These are phyloP conservation scores for Cryptoblepharus egeriae DNA, from an alignment of 2,797 vertebrate species.

Conservation along the genomic window DNA sequence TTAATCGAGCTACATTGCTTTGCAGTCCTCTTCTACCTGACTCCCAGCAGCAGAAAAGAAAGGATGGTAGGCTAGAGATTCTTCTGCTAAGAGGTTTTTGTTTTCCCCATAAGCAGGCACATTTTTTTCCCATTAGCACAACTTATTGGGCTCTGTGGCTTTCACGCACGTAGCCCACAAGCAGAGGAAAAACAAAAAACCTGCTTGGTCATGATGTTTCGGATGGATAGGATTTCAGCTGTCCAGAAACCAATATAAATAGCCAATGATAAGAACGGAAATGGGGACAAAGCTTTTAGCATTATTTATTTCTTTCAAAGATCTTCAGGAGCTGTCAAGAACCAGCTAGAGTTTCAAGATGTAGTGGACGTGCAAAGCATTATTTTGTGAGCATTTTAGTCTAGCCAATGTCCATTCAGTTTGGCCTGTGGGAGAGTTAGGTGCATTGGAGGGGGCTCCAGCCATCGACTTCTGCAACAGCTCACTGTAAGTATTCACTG, in stretches of 20 bases:
- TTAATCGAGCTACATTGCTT: too few species aligned
- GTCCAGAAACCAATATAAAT: conserved; percentile 18
- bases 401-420: neutral
- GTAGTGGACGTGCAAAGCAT: neutral
- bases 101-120: conserved; percentile 4
- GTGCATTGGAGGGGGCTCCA: neutral
- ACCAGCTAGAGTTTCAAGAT: neutral
- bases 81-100: neutral
- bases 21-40: too few species aligned
- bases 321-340: neutral
- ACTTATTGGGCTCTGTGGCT: conserved; percentile 5
- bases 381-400: neutral
- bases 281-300: neutral
- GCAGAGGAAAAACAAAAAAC: neutral
- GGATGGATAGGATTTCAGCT: neutral
- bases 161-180: neutral
- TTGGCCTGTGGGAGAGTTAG: neutral
- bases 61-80: too few species aligned
- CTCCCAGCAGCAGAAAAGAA: too few species aligned
- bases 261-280: conserved; percentile 14
- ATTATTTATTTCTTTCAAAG: neutral
- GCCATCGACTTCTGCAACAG: neutral
- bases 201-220: neutral
- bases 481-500: neutral
- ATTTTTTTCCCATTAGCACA: neutral